Evolutionary conservation across 30 jellyfish, hydroid and myxozoan species (phyloP).

Genomic region (Nemopilema nomurai): DNA sequence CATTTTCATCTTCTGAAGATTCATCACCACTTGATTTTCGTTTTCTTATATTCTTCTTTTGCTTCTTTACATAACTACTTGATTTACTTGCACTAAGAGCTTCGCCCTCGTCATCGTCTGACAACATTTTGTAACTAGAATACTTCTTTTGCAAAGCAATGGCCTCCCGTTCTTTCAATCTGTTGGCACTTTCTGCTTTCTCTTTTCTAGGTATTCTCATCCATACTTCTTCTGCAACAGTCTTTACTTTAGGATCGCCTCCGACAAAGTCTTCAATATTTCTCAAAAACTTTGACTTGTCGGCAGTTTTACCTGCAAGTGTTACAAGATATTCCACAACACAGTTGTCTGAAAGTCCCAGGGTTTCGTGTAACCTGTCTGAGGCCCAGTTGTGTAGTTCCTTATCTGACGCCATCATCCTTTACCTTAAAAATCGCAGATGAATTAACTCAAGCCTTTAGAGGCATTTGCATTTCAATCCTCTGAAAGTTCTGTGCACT

Average conservation of each 20-base stretch:
- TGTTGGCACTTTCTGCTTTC: slow-evolving; percentile 63
- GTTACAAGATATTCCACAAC: slow-evolving; percentile 86
- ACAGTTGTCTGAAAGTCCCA: slow-evolving; percentile 91
- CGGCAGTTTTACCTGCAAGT: slow-evolving; percentile 81
- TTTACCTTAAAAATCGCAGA: neutral
- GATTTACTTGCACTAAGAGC: neutral
- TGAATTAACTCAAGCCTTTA: too few relatives aligned
- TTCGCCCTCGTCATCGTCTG: slow-evolving; percentile 69
- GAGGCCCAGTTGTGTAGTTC: slow-evolving; percentile 87
- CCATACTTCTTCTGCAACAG: slow-evolving; percentile 92
- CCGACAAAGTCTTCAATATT: slow-evolving; percentile 82
- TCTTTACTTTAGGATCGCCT: slow-evolving; percentile 39
- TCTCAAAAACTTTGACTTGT: slow-evolving; percentile 54
- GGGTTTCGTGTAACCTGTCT: slow-evolving; percentile 81
- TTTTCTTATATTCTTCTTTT: slow-evolving; percentile 51
- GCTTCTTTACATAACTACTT: slow-evolving; percentile 51
- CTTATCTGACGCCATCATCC: slow-evolving; percentile 69
- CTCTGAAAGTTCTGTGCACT: neutral
- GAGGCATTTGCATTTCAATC: neutral
- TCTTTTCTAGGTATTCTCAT: slow-evolving; percentile 70
- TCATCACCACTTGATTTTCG: slow-evolving; percentile 47
- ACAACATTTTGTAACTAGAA: slow-evolving; percentile 85
- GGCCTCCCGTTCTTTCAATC: slow-evolving; percentile 77
- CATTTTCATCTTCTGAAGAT: slow-evolving; percentile 27
- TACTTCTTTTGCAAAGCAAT: slow-evolving; percentile 79